These are phyloP conservation scores for Eulacestoma nigropectus DNA, from an alignment of 2,113 vertebrate species.

Conservation along the genomic window DNA sequence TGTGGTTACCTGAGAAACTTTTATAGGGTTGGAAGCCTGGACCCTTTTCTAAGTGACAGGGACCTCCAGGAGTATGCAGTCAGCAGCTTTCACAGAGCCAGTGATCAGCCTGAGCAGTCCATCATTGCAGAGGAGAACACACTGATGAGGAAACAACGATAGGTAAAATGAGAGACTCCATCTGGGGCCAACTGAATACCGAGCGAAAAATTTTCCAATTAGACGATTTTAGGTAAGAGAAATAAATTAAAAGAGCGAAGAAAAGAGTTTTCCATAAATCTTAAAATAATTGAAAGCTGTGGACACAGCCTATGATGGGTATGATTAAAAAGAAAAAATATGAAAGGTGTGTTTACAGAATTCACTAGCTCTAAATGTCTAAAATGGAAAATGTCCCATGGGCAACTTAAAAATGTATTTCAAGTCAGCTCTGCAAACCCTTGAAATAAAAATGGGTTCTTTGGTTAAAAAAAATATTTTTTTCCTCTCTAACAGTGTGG, in stretches of 20 bases:
- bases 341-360: neutral
- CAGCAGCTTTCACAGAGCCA: neutral
- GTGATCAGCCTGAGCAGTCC: neutral
- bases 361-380: neutral
- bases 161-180: neutral
- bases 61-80: neutral
- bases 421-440: neutral
- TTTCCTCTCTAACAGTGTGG: neutral
- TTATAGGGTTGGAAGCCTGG: neutral
- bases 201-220: rapidly evolving
- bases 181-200: neutral
- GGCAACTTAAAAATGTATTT: neutral
- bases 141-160: rapidly evolving
- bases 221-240: neutral
- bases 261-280: rapidly evolving
- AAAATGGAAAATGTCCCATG: neutral
- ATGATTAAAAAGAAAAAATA: neutral
- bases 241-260: neutral
- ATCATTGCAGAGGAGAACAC: neutral
- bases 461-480: neutral
- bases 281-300: neutral
- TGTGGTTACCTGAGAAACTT: neutral
- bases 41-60: neutral
- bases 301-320: rapidly evolving
- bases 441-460: neutral